A percentile compares a stretch with the other conserved stretches of the same genome.
phyloP scores from a whole-genome alignment of 2,113 vertebrate species.

The Chionodraco myersi region DNA sequence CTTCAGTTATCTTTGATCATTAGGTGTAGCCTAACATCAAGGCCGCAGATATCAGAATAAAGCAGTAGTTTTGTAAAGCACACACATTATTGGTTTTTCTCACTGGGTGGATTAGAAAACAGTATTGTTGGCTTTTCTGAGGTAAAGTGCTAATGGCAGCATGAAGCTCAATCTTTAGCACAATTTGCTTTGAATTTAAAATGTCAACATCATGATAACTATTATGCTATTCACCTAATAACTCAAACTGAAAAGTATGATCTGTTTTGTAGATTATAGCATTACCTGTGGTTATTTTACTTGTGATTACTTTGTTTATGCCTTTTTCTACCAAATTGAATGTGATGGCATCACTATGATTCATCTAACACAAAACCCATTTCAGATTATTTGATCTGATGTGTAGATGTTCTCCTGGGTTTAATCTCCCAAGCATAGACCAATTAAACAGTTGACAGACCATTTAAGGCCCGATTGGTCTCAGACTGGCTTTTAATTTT shows the following conservation, averaged over 20 bases:
- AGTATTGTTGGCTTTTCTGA: neutral
- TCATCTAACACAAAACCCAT: slow-evolving; percentile 54
- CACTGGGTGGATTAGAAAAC: slow-evolving; percentile 4
- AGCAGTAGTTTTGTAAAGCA: slow-evolving; percentile 5
- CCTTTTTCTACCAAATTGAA: slow-evolving; percentile 27
- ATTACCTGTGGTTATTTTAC: slow-evolving; percentile 2
- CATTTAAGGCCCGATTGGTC: slow-evolving; percentile 77
- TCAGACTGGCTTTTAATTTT: slow-evolving; percentile 79
- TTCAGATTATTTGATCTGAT: slow-evolving; percentile 62
- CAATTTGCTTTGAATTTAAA: slow-evolving; percentile 35
- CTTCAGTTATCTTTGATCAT: slow-evolving; percentile 12
- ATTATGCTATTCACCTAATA: slow-evolving; percentile 13
- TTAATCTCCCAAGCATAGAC: slow-evolving; percentile 58
- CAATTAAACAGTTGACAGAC: slow-evolving; percentile 78
- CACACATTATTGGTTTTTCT: slow-evolving; percentile 13
- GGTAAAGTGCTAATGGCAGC: neutral
- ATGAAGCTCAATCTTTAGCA: slow-evolving; percentile 14
- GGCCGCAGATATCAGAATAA: neutral
- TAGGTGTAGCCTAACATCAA: slow-evolving; percentile 12
- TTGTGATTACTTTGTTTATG: slow-evolving; percentile 8
- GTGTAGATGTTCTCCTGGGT: slow-evolving; percentile 61
- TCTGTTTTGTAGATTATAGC: slow-evolving; percentile 12
- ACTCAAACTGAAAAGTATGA: slow-evolving; percentile 33
- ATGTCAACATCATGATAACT: slow-evolving; percentile 20
- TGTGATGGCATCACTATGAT: slow-evolving; percentile 26